phyloP scores from a whole-genome alignment of 1,140 invertebrate genomes.

The Frieseomelitta varia region DNA sequence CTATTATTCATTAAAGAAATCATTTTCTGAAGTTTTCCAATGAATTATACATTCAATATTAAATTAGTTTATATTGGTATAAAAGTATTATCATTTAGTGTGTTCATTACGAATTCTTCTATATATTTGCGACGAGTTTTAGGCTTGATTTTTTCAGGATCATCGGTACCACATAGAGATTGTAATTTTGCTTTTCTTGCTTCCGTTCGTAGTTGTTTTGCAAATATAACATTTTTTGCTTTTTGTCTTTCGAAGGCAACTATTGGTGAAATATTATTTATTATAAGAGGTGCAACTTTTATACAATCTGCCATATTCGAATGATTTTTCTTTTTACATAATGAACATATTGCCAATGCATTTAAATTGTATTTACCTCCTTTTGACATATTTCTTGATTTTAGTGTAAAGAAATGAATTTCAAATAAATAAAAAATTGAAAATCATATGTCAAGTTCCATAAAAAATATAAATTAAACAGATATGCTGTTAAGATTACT shows the following conservation, averaged over 20 bases:
- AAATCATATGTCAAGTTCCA: conserved; percentile 21
- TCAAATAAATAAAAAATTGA: conserved; percentile 2
- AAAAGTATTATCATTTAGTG: conserved; percentile 45
- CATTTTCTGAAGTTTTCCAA: neutral
- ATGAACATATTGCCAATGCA: neutral
- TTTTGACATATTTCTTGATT: neutral
- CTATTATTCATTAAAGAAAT: no score
- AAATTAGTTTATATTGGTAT: conserved; percentile 39
- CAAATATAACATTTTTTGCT: conserved; percentile 5
- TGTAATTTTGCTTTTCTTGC: conserved; percentile 27
- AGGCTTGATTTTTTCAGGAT: conserved; percentile 15
- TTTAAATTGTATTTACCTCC: conserved; percentile 10
- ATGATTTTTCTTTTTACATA: neutral
- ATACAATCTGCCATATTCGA: conserved; percentile 21
- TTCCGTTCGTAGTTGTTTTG: conserved; percentile 23
- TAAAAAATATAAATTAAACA: neutral
- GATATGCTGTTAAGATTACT: conserved; percentile 17
- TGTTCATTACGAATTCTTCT: conserved; percentile 51
- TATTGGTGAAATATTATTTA: neutral
- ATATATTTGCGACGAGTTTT: conserved; percentile 48
- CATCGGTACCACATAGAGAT: conserved; percentile 23
- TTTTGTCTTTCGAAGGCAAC: neutral
- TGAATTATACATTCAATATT: neutral
- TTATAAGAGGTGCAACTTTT: conserved; percentile 1
- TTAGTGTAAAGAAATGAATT: neutral